Percentiles rank a stretch among this genome's conserved stretches.
These are phyloP conservation scores for Pachydiplax longipennis DNA, from an alignment of 2,888 invertebrate species.

Conservation along the genomic window DNA sequence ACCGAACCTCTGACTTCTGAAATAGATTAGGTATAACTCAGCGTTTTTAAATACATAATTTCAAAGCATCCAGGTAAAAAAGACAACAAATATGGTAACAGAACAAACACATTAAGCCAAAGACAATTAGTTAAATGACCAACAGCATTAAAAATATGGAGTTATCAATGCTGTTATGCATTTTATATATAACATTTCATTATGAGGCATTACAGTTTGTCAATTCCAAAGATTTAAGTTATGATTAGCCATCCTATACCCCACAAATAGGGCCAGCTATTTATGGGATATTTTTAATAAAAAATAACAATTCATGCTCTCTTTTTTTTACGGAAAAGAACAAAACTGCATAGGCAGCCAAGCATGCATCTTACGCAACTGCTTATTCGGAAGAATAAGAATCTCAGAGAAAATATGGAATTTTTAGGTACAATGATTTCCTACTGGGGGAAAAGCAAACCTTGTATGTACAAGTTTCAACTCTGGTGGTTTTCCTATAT, in stretches of 20 bases:
- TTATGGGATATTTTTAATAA: conserved; percentile 31
- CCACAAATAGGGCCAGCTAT: conserved; percentile 36
- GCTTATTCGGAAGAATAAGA: conserved; percentile 24
- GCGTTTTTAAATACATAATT: background rate
- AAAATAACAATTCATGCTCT: conserved; percentile 39
- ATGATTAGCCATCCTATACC: conserved; percentile 19
- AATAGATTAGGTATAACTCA: background rate
- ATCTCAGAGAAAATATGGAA: conserved; percentile 39
- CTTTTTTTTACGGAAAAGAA: conserved; percentile 30
- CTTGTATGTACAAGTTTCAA: conserved; percentile 27
- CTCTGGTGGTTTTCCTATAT: conserved; percentile 10
- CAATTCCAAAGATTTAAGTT: conserved; percentile 19
- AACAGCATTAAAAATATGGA: conserved; percentile 28
- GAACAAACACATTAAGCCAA: conserved; percentile 2
- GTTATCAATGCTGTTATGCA: background rate
- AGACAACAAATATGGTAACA: conserved; percentile 5
- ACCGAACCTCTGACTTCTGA: background rate
- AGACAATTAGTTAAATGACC: conserved; percentile 23
- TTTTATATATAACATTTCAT: conserved; percentile 15
- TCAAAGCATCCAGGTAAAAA: background rate
- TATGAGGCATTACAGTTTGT: background rate
- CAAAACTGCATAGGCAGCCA: conserved; percentile 31
- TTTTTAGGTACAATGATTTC: conserved; percentile 5
- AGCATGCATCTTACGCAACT: conserved; percentile 17
- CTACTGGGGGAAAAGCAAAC: conserved; percentile 2